Evolutionary conservation across 2,888 invertebrate species (phyloP).

Genomic region (Timema podura): DNA sequence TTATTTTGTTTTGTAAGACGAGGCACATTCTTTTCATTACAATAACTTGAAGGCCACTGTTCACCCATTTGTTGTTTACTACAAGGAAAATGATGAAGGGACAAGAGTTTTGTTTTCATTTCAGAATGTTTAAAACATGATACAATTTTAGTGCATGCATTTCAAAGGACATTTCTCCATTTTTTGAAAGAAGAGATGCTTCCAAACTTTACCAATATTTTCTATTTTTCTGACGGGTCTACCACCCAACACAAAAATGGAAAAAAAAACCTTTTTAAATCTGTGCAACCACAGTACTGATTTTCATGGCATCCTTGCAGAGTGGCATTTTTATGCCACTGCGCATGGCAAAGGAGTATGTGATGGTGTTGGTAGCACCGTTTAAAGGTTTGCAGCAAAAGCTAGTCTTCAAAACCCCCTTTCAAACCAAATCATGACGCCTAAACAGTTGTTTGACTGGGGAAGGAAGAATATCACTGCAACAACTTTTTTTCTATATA

Average conservation of each 20-base stretch:
- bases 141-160: conserved; percentile 7
- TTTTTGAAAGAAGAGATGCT: conserved; percentile 12
- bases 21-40: conserved; percentile 10
- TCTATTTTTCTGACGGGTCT: conserved; percentile 20
- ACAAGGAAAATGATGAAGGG: background rate
- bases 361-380: conserved; percentile 28
- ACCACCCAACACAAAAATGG: conserved; percentile 19
- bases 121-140: background rate
- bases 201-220: background rate
- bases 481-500: conserved; percentile 12
- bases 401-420: conserved; percentile 27
- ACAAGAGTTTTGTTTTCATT: conserved; percentile 1
- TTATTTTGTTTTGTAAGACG: conserved; percentile 12
- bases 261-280: conserved; percentile 22
- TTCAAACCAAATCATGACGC: conserved; percentile 6
- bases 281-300: conserved; percentile 17
- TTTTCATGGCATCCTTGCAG: conserved; percentile 20
- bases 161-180: conserved; percentile 1
- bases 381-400: conserved; percentile 30
- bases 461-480: conserved; percentile 1
- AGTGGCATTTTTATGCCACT: conserved; percentile 24
- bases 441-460: background rate
- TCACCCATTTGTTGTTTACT: conserved; percentile 8
- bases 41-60: conserved; percentile 5
- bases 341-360: conserved; percentile 21